A percentile compares a stretch with the other conserved stretches of the same genome.
phyloP scores from a whole-genome alignment of 1,140 invertebrate genomes.

The Anastatus disparis region DNA sequence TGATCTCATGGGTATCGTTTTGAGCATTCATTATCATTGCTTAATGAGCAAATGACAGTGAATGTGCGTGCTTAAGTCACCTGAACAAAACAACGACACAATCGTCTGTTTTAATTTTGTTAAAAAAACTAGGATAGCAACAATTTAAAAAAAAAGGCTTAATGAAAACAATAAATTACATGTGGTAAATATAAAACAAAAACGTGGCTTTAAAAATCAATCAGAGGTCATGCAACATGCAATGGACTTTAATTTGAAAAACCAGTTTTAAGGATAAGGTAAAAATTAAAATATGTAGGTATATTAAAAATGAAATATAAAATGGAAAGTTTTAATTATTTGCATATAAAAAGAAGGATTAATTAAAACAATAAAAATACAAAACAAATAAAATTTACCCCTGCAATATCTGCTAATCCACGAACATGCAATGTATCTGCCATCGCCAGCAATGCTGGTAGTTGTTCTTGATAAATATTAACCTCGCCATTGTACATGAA shows the following conservation, averaged over 20 bases:
- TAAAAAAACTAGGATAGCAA: slow-evolving; percentile 38
- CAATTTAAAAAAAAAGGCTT: slow-evolving; percentile 16
- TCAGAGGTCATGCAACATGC: slow-evolving; percentile 38
- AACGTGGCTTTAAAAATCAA: slow-evolving; percentile 16
- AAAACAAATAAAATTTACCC: slow-evolving; percentile 63
- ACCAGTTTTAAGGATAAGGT: neutral
- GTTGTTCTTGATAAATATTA: slow-evolving; percentile 84
- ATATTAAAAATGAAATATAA: no score
- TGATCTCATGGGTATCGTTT: slow-evolving; percentile 69
- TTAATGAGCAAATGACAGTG: slow-evolving; percentile 61
- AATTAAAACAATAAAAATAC: neutral
- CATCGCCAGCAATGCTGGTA: slow-evolving; percentile 82
- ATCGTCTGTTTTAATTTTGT: slow-evolving; percentile 47
- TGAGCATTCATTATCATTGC: slow-evolving; percentile 40
- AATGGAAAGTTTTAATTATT: no score
- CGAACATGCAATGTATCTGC: slow-evolving; percentile 87
- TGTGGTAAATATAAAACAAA: slow-evolving; percentile 26
- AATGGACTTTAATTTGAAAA: slow-evolving; percentile 22
- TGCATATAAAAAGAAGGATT: neutral
- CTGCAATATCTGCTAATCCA: slow-evolving; percentile 84
- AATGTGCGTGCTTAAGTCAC: slow-evolving; percentile 69
- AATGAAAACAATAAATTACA: slow-evolving; percentile 22
- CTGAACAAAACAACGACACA: slow-evolving; percentile 69
- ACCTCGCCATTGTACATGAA: slow-evolving; percentile 95
- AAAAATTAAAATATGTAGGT: neutral